Conservation (phyloP, 2,113 vertebrate genomes). For the Plecturocebus donacophilus region DNA sequence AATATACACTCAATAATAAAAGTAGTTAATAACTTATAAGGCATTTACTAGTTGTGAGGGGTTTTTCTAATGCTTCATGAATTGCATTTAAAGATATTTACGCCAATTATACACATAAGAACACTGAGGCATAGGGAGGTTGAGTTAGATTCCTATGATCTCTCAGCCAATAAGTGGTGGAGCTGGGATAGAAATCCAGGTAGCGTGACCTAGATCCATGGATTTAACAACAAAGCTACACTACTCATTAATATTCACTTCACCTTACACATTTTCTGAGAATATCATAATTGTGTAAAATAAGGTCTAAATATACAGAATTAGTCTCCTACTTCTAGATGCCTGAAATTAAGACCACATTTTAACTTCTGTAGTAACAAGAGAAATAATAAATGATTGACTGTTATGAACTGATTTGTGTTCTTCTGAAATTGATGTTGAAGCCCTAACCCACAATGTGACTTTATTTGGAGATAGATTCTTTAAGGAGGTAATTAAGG, state of each 20-base stretch:
- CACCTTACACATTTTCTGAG: neutral
- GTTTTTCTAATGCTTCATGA: neutral
- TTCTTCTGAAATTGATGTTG: neutral
- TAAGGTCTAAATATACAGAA: neutral
- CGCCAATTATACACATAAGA: neutral
- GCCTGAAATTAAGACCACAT: neutral
- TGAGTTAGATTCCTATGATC: neutral
- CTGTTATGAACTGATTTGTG: neutral
- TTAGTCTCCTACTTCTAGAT: neutral
- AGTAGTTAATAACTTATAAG: neutral
- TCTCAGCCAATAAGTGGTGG: neutral
- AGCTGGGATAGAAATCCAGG: neutral
- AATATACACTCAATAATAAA: neutral
- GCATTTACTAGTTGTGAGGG: neutral
- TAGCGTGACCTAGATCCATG: neutral
- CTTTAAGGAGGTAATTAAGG: neutral
- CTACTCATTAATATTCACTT: neutral
- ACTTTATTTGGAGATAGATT: neutral
- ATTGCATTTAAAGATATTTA: neutral
- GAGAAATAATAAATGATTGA: neutral
- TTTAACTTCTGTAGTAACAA: neutral
- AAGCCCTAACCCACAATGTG: neutral
- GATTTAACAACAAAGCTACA: neutral
- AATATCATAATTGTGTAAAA: neutral
- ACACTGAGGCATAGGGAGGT: neutral